Evolutionary conservation across 1,140 invertebrate species (phyloP), one percentile per base, ranked within the genome.

Genomic region (Capitella teleta): DNA sequence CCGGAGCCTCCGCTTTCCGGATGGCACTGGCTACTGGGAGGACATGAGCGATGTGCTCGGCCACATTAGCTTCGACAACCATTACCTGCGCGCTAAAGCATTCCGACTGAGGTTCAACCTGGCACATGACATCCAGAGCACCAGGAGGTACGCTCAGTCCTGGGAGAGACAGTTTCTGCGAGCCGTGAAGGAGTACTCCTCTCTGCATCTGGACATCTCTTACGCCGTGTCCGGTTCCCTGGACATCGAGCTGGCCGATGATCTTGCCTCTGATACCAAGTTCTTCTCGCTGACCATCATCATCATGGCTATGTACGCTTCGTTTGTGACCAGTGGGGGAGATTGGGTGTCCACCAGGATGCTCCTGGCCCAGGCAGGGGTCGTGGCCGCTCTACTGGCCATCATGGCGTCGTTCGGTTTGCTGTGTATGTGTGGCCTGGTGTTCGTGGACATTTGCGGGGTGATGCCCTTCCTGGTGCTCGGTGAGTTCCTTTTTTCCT

Each of bases 381-480:
- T 94, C 57, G 62, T 95, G 3, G 90, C 86, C 1, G 87, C 91
- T 0, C 81, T 82, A 1, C 82, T 95, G 79, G 88, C 87, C 12
- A 91, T 89, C 0, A 70, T 82, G 0, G 84, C 87, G 2, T 87
- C 88, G 0, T 95, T 95, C 61, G 92, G 92, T 34, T 73, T 89
- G 34, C 84, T 89, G 53, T 85, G 90, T 67, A 93, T 94, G 72
- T 76, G 83, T 44, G 89, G 88, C 5, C 80, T 92, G 36, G 84
- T 88, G 51, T 95, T 95, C 70, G 95, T 95, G 58, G 88, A 87
- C 16, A 89, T 96, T 53, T 93, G 93, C 70, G 77, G 94, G 42
- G 88, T 90, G 0, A 90, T 90, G 2, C 91, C 91, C 5, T 94
- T 95, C 63, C 79, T 96, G 34, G 90, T 94, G 82, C 83, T 94